These are phyloP conservation scores for Gandaritis pyraliata DNA, from an alignment of 2,888 invertebrate genomes.

Conservation along the genomic window DNA sequence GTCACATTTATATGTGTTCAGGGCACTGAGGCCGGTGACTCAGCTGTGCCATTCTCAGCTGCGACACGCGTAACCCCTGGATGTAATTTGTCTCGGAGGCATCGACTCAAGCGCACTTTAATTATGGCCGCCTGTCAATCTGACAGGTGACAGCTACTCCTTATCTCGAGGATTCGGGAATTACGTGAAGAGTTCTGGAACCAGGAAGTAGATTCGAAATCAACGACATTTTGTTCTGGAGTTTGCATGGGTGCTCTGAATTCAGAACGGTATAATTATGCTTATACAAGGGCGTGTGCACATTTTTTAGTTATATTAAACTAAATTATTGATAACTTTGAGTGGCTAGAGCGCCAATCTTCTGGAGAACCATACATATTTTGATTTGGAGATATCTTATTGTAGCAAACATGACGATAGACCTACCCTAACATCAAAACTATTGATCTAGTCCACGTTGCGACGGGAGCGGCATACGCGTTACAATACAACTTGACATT, in stretches of 20 bases:
- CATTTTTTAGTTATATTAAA: no score
- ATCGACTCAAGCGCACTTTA: constrained; percentile 10
- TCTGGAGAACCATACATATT: no score
- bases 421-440: constrained; percentile 16
- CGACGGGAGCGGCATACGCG: background rate
- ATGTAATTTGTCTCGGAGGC: constrained; percentile 22
- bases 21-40: background rate
- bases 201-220: background rate
- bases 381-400: no score
- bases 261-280: no score
- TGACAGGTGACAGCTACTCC: constrained; percentile 27
- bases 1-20: background rate
- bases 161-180: constrained; percentile 14
- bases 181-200: background rate
- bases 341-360: no score
- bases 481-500: constrained; percentile 17
- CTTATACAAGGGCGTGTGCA: no score
- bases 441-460: constrained; percentile 2
- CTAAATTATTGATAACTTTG: no score
- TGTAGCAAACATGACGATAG: background rate
- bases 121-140: constrained; percentile 22
- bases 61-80: background rate
- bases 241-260: no score
- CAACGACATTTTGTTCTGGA: no score
- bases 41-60: constrained; percentile 1